Conservation (phyloP, 23 tunicate genomes). For the Styela clava region DNA sequence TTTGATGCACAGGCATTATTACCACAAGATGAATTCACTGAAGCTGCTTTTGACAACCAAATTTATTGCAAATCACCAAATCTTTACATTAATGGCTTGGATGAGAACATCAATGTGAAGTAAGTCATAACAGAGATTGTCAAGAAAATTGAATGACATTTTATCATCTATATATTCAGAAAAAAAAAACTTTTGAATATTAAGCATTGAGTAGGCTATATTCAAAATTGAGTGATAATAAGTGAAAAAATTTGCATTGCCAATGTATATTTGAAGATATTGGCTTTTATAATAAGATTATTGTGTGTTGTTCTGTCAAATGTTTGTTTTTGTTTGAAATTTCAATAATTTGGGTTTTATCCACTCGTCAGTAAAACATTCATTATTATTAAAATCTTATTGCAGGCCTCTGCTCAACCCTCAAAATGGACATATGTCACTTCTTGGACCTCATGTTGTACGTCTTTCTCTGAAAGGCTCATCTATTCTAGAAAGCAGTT, state of each 20-base stretch:
- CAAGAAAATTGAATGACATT: too few relatives aligned
- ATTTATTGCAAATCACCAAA: slow-evolving; percentile 21
- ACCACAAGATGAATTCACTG: background rate
- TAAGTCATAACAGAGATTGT: background rate
- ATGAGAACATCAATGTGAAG: slow-evolving; percentile 11
- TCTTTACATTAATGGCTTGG: slow-evolving; percentile 7
- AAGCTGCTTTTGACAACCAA: background rate
- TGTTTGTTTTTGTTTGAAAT: background rate
- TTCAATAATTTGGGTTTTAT: too few relatives aligned
- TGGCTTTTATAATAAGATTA: too few relatives aligned
- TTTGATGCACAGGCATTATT: slow-evolving; percentile 8
- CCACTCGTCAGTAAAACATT: too few relatives aligned
- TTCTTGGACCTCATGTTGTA: slow-evolving; percentile 23
- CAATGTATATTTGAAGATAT: too few relatives aligned
- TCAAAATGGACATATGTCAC: background rate
- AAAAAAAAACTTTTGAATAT: too few relatives aligned
- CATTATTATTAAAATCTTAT: too few relatives aligned
- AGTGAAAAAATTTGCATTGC: too few relatives aligned
- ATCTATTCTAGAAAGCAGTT: slow-evolving; percentile 5
- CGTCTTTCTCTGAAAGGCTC: slow-evolving; percentile 10
- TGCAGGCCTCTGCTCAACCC: slow-evolving; percentile 14
- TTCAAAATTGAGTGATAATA: too few relatives aligned
- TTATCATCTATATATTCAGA: too few relatives aligned
- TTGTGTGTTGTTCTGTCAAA: background rate
- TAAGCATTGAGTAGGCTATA: too few relatives aligned